These are phyloP conservation scores for Typhlomys cinereus DNA, from an alignment of 2,113 vertebrate genomes.

Conservation along the genomic window DNA sequence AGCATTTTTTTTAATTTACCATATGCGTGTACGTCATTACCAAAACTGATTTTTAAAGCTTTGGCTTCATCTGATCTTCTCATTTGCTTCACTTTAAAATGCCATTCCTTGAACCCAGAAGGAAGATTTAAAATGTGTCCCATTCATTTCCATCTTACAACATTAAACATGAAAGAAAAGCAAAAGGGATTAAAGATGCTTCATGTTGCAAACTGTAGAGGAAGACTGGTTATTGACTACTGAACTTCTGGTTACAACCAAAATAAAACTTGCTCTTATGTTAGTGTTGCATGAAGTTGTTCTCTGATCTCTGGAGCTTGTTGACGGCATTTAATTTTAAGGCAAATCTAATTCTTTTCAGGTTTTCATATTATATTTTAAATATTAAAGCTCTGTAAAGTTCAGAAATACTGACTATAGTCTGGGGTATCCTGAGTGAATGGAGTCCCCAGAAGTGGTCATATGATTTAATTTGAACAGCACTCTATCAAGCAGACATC, in stretches of 20 bases:
- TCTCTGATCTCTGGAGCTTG: constrained; percentile 15
- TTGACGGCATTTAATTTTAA: constrained; percentile 14
- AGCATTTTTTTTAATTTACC: not conserved
- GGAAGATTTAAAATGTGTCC: not conserved
- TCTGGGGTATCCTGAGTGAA: not conserved
- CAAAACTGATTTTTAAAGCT: not conserved
- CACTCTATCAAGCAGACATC: constrained; percentile 20
- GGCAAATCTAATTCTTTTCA: constrained; percentile 36
- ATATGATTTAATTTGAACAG: constrained; percentile 55
- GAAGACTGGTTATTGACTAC: not conserved
- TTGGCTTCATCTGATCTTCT: not conserved
- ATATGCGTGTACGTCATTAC: not conserved
- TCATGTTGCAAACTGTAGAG: not conserved
- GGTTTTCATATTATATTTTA: constrained; percentile 55
- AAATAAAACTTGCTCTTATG: not conserved
- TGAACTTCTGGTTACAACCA: not conserved
- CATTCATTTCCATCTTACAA: not conserved
- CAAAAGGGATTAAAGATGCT: not conserved
- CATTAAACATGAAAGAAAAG: constrained; percentile 35
- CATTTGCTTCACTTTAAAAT: not conserved
- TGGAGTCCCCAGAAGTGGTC: constrained; percentile 30
- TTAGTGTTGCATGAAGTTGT: not conserved
- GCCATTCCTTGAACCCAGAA: not conserved
- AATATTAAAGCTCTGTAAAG: not conserved
- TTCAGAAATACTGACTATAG: not conserved